phyloP scores from a whole-genome alignment of 2,797 vertebrate species.

The Heliangelus exortis region DNA sequence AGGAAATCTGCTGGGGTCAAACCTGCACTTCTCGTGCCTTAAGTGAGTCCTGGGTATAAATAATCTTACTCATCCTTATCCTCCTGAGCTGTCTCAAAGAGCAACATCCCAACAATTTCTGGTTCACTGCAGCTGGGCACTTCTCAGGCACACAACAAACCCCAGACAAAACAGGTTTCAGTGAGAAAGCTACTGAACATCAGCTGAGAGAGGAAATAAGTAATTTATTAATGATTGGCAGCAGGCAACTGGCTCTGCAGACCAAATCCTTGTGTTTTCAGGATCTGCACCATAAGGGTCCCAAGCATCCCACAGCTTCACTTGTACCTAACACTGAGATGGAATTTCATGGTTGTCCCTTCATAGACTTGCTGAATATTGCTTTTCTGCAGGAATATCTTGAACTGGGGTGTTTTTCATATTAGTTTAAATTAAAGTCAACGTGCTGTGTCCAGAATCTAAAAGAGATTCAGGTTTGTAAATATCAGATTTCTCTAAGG shows the following conservation, averaged over 20 bases:
- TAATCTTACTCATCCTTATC: not conserved
- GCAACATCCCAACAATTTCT: not conserved
- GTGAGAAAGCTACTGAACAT: not conserved
- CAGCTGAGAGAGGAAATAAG: not conserved
- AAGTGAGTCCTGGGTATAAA: not conserved
- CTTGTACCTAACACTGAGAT: not conserved
- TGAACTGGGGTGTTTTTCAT: not conserved
- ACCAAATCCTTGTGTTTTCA: not conserved
- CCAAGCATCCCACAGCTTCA: not conserved
- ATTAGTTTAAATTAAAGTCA: not conserved
- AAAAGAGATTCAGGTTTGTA: not conserved
- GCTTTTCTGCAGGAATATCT: not conserved
- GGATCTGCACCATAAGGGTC: not conserved
- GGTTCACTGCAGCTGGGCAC: not conserved
- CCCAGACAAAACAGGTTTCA: not conserved
- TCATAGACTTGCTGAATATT: not conserved
- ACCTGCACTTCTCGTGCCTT: not conserved
- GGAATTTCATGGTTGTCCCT: not conserved
- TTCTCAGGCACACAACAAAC: not conserved
- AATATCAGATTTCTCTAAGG: not conserved
- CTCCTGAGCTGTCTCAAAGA: not conserved
- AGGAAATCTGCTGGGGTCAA: not conserved
- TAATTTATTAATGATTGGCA: not conserved
- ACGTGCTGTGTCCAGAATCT: not conserved
- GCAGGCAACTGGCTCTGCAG: not conserved